Base-by-base conservation (phyloP, 2,113 vertebrate species). In the Hippotragus niger region DNA sequence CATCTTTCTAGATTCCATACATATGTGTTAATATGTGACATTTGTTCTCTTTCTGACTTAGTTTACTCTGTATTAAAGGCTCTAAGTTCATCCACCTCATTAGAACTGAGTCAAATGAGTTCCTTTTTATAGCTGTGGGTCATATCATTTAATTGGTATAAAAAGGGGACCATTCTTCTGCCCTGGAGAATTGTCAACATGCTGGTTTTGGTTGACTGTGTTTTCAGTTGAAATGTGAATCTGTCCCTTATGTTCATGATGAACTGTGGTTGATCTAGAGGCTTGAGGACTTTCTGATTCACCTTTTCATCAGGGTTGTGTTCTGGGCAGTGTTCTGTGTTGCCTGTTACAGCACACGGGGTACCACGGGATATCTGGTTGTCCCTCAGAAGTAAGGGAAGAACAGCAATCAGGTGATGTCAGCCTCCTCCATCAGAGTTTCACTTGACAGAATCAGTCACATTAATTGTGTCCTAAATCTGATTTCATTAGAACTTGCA, bases 311-410 rank as follows among this genome's bases (percentile, higher is more conserved):
- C 5, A 12, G 27, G 3, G 0, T 14, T 36, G 47, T 82, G 1
- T 29, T 29, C 4, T 0, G 2, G 43, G 40, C 2, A 0, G 31
- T 45, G 14, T 23, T 43, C 88, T 91, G 74, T 33, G 6, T 23
- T 52, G 31, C 2, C 89, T n/a, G 2, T 47, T 7, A 58, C 29
- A 27, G 40, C 21, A 7, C 13, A 9, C 0, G 0, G 29, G 19
- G 13, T 12, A 17, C 0, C 13, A 3, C 0, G 0, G 57, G 29
- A 2, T 23, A 53, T 29, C 53, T 60, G 55, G 31, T 7, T 47
- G 43, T 60, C 23, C 55, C 23, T 10, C 8, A 4, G 25, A 0
- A 0, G n/a, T 16, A n/a, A 31, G 6, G 50, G 19, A 13, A 74
- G 64, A 89, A 31, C 1, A 36, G 64, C n/a, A 2, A 3, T 36